These are phyloP conservation scores for Crocidura indochinensis DNA, from an alignment of 2,797 vertebrate species.

Conservation along the genomic window DNA sequence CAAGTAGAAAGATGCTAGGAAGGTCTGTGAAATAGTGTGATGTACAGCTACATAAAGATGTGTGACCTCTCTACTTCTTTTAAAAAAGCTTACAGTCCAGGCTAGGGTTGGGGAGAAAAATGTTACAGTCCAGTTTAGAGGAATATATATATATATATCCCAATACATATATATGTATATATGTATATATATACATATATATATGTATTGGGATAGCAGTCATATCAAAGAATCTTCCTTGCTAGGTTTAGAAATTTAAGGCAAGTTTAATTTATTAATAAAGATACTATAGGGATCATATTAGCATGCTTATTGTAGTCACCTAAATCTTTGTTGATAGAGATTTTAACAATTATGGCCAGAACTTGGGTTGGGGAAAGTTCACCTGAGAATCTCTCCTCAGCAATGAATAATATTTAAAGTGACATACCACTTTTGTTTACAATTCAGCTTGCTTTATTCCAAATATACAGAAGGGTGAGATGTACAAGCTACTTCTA, in stretches of 20 bases:
- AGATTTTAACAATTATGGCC: background rate
- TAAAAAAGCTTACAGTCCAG: background rate
- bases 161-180: too few species aligned
- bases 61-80: background rate
- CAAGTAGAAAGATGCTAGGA: background rate
- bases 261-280: background rate
- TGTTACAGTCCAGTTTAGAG: background rate
- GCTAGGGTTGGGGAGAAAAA: too few species aligned
- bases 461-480: background rate
- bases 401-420: background rate
- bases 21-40: background rate
- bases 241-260: slow-evolving; percentile 1
- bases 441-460: background rate
- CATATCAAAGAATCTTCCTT: background rate
- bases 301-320: background rate
- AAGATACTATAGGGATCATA: background rate
- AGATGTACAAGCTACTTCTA: background rate
- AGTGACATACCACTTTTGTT: background rate
- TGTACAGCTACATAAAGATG: background rate
- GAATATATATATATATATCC: slow-evolving; percentile 17
- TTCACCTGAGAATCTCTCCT: background rate
- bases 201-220: background rate
- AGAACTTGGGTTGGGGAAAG: background rate
- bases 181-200: too few species aligned
- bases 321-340: background rate